These are phyloP conservation scores for Hyposoter didymator DNA, from an alignment of 2,888 invertebrate genomes.

Conservation along the genomic window DNA sequence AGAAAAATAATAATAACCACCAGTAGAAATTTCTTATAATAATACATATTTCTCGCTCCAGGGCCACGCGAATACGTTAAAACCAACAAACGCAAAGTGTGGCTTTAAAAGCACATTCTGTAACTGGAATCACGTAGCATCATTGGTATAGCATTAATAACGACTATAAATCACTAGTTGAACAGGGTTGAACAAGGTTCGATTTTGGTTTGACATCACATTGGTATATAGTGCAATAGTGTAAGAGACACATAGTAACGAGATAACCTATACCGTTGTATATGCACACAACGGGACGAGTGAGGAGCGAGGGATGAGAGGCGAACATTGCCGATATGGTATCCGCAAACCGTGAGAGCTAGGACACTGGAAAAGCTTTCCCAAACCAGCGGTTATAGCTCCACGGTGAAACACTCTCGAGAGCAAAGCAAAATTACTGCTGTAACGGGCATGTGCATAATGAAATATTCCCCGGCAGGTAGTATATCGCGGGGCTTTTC, in stretches of 20 bases:
- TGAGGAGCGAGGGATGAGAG: conserved; percentile 51
- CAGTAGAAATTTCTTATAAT: not conserved
- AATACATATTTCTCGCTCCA: not conserved
- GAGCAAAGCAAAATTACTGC: conserved; percentile 75
- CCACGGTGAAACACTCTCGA: conserved; percentile 68
- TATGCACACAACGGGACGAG: conserved; percentile 18
- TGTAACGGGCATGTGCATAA: conserved; percentile 75
- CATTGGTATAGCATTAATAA: conserved; percentile 78
- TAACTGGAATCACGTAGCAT: conserved; percentile 73
- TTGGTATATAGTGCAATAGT: conserved; percentile 73
- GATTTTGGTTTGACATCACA: conserved; percentile 72
- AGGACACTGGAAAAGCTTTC: conserved; percentile 49
- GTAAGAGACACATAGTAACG: conserved; percentile 64
- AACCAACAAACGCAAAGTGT: conserved; percentile 30
- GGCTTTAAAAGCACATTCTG: conserved; percentile 46
- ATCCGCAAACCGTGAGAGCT: conserved; percentile 28
- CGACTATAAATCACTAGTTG: conserved; percentile 75
- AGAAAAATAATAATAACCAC: not conserved
- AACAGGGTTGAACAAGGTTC: conserved; percentile 65
- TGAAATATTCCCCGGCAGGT: conserved; percentile 74
- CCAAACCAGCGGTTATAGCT: conserved; percentile 56
- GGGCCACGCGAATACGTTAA: not conserved
- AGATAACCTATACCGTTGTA: conserved; percentile 69
- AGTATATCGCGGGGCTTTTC: conserved; percentile 42
- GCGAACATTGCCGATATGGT: conserved; percentile 43